Base-by-base conservation (phyloP, 1,140 invertebrate genomes). In the Myzus persicae region DNA sequence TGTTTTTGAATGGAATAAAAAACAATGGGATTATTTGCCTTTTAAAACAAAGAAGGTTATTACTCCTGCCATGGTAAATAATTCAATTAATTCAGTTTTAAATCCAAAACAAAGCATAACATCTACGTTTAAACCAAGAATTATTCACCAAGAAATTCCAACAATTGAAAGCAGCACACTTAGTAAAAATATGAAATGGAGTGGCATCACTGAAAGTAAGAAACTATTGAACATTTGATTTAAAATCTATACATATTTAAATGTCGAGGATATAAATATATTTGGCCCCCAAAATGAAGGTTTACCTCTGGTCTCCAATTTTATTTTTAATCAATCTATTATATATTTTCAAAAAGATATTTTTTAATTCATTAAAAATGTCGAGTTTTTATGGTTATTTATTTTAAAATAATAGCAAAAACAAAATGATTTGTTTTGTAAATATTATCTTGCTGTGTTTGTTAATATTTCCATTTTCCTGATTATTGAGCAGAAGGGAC, bases 1-100 rank as follows among this genome's bases (percentile, higher is more conserved):
- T 3, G 22, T 82, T 82, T 31, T 82, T 26, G 76, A 92, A 54
- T 92, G 76, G 91, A 92, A 92, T 36, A 92, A 92, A 51, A 84
- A 84, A 31, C n/a, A 51, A 31, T 76, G 67, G 44, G 22, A 48
- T 31, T n/a, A 8, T 92, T 20, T n/a, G 2, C 67, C 6, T 36
- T 9, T 9, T n/a, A 82, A 76, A 92, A 24, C 44, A 51, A 82
- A 82, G 38, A 92, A 92, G 20, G 42, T 44, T 76, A 2, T 46
- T 51, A 81, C 7, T 92, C 7, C 38, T n/a, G 31, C 18, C 11
- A 22, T 42, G 26, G 40, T n/a, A 67, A 44, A 76, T 26, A 5
- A 76, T 44, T 44, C 36, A n/a, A 44, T 44, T 31, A 59, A 67
- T 4, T 91, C 42, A 42, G 26, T 24, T 90, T 42, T n/a, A 67